Evolutionary conservation across 2,113 vertebrate species (phyloP).

Genomic region (Sinocyclocheilus anshuiensis): DNA sequence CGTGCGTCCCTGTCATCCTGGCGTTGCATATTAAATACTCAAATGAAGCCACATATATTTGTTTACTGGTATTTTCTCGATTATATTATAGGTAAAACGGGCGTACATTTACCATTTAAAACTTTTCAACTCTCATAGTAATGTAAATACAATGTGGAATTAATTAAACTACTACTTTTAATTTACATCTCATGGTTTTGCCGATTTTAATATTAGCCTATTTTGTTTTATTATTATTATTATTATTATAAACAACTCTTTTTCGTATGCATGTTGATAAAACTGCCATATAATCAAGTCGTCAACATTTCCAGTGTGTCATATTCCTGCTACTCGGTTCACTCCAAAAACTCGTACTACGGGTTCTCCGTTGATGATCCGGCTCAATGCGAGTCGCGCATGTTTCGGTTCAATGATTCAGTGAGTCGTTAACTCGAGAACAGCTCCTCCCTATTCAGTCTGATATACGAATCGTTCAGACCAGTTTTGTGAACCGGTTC

Average conservation of each 20-base stretch:
- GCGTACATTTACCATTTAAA: too few species aligned
- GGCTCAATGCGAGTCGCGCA: not conserved
- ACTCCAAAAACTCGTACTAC: not conserved
- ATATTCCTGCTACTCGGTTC: not conserved
- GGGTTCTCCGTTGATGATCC: too few species aligned
- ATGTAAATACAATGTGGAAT: not conserved
- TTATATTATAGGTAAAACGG: not conserved
- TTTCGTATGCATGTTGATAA: not conserved
- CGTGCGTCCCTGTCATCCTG: not conserved
- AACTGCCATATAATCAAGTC: not conserved
- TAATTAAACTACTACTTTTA: not conserved
- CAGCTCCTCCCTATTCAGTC: not conserved
- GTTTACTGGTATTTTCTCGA: not conserved
- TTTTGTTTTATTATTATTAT: too few species aligned
- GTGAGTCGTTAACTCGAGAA: not conserved
- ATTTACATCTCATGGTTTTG: not conserved
- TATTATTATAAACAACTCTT: not conserved
- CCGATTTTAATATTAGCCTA: too few species aligned
- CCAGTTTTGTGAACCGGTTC: not conserved
- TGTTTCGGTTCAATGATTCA: not conserved
- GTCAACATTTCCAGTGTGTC: not conserved
- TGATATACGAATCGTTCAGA: not conserved
- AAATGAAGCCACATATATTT: not conserved
- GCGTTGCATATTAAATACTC: not conserved
- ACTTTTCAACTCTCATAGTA: not conserved